Conservation (phyloP, 2,797 vertebrate genomes). For the Lophius americanus region DNA sequence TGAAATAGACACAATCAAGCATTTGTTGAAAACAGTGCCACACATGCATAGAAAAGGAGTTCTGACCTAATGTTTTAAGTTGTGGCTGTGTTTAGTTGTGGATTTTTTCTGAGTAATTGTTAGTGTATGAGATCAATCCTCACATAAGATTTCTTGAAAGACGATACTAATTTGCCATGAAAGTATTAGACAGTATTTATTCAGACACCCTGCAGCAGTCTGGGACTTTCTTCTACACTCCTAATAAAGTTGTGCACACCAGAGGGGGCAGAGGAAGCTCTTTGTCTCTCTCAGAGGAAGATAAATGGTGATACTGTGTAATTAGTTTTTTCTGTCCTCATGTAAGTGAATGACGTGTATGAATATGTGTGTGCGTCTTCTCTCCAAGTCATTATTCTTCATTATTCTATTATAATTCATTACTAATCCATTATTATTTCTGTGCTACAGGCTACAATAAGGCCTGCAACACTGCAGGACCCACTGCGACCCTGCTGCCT, state of each 20-base stretch:
- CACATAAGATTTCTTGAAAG: neutral
- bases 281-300: conserved; percentile 30
- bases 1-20: neutral
- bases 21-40: too few species aligned
- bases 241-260: conserved; percentile 46
- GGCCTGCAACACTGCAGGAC: conserved; percentile 38
- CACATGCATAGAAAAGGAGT: too few species aligned
- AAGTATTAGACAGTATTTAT: neutral
- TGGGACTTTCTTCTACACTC: conserved; percentile 47
- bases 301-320: conserved; percentile 42
- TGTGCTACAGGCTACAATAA: conserved; percentile 38
- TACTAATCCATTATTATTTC: conserved; percentile 55
- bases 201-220: neutral
- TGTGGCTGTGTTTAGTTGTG: neutral
- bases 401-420: conserved; percentile 69
- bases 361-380: conserved; percentile 19
- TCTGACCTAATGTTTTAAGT: too few species aligned
- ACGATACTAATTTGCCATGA: neutral
- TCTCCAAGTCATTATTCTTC: conserved; percentile 56
- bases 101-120: neutral
- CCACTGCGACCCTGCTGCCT: conserved; percentile 16
- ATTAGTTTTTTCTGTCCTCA: conserved; percentile 10
- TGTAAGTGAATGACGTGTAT: neutral
- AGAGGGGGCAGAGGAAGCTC: conserved; percentile 32
- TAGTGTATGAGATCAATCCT: neutral